Conservation (phyloP, 37 sponge, comb jelly and placozoan genomes). For the Halisarca cf. caerulea region DNA sequence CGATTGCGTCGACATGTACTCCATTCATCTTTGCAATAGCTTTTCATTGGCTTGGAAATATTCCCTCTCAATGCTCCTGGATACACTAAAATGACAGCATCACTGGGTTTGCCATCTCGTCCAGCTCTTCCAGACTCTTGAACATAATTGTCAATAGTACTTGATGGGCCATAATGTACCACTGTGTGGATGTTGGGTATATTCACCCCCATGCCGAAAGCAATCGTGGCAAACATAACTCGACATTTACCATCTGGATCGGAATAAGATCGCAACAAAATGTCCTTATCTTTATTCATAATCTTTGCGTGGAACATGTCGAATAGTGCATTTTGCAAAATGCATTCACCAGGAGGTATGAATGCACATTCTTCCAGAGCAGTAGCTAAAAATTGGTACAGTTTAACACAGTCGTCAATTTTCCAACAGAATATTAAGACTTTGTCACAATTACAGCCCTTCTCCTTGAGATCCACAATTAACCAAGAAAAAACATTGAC, state of each 20-base stretch:
- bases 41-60: no score
- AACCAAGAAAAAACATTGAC: background rate
- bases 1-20: no score
- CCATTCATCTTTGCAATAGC: no score
- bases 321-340: background rate
- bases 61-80: no score
- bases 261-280: no score
- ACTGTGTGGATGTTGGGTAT: background rate
- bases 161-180: background rate
- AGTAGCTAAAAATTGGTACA: no score
- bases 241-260: no score
- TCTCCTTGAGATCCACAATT: background rate
- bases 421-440: background rate
- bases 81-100: no score
- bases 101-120: no score
- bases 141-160: background rate
- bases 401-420: background rate
- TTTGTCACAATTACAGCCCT: background rate
- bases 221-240: background rate
- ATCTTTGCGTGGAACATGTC: background rate
- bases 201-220: background rate
- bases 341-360: no score
- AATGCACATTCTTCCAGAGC: no score
- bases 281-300: background rate
- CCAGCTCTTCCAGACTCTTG: background rate